Base-by-base conservation (phyloP, 2,888 invertebrate species). In the Fragum sueziense region DNA sequence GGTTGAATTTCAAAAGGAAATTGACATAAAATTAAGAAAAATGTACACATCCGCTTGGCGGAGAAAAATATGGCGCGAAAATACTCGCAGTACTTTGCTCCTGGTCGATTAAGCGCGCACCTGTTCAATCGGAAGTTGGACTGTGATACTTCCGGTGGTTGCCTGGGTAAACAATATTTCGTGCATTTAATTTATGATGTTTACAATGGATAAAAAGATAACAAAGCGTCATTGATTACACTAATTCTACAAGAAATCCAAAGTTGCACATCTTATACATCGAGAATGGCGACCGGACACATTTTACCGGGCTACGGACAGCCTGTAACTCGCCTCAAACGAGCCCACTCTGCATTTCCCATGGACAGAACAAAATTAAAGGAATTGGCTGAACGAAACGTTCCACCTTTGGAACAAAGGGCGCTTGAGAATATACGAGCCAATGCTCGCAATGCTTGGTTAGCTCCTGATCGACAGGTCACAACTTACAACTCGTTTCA, bases 261-360 rank as follows among this genome's bases (percentile, higher is more conserved):
- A 47, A 47, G 47, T 9, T 2, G n/a, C 17, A 4, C 4, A n/a
- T 47, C 47, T 47, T 7, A 17, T 7, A 67, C 3, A 11, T 33
- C 33, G 0, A 41, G 71, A 57, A 91, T 91, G 91, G 86, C 91
- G 4, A 90, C 91, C 2, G 90, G 90, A 27, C 91, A 91, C 77
- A 87, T 89, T 74, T 78, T 89, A 76, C 91, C 91, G 1, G 91
- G 91, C 6, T 91, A 88, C 84, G 90, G 89, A 29, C 84, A 88
- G 34, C 89, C 90, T 20, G 88, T 91, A 22, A 84, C 89, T 33
- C 79, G 84, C 47, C 74, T 90, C 14, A 83, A 83, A 79, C 82
- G 90, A 34, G 88, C 86, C 0, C 82, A 86, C 41, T 85, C 89
- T 25, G 88, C 89, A 14, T 89, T 85, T 71, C 90, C 90, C 1